A percentile compares a stretch with the other conserved stretches of the same genome.
Evolutionary conservation across 2,888 invertebrate genomes (phyloP).

Genomic region (Rotaria magnacalcarata): DNA sequence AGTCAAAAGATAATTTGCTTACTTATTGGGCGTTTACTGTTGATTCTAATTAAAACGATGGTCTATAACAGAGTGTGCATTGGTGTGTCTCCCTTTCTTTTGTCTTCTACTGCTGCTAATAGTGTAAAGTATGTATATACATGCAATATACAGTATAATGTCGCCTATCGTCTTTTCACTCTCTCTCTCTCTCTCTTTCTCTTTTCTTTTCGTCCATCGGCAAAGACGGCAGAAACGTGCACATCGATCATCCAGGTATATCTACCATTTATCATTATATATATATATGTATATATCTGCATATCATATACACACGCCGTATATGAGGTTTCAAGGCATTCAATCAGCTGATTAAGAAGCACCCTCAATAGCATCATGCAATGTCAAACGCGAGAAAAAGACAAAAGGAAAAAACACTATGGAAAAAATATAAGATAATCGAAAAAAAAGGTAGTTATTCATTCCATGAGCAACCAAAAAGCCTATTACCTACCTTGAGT

Average conservation of each 20-base stretch:
- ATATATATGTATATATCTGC: not conserved
- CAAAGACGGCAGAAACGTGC: not conserved
- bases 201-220: not conserved
- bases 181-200: not conserved
- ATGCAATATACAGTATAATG: not conserved
- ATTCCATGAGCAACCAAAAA: not conserved
- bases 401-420: not conserved
- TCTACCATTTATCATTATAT: not conserved
- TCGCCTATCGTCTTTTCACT: not conserved
- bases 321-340: not conserved
- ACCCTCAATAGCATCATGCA: not conserved
- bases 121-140: not conserved
- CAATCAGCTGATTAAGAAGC: not conserved
- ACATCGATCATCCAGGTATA: conserved; percentile 12
- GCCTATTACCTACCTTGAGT: not conserved
- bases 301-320: not conserved
- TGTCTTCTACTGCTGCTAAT: not conserved
- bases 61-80: not conserved
- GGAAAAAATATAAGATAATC: not conserved
- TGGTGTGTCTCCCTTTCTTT: not conserved
- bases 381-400: not conserved
- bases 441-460: not conserved
- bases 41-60: not conserved
- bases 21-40: not conserved
- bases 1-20: not conserved